Conservation (phyloP, 2,797 vertebrate species). For the Spinus pinus region DNA sequence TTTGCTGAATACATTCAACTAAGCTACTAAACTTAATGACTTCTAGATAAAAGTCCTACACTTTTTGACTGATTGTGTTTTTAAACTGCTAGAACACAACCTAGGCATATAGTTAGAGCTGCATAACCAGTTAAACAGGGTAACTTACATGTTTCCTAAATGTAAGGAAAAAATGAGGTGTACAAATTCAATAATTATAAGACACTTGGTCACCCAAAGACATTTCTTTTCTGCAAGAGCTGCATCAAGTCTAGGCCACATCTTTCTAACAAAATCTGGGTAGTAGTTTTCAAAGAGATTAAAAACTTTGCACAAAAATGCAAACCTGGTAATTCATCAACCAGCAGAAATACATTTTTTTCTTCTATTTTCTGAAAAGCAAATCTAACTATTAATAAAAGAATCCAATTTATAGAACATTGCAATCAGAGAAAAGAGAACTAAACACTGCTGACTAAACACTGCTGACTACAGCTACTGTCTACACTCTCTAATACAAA, state of each 20-base stretch:
- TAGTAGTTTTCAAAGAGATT: not conserved
- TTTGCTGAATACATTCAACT: not conserved
- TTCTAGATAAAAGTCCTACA: not conserved
- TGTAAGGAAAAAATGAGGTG: not conserved
- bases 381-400: not conserved
- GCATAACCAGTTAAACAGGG: not conserved
- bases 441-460: not conserved
- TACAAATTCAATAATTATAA: not conserved
- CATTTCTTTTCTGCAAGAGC: not conserved
- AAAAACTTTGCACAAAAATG: not conserved
- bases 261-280: not conserved
- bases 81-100: not conserved
- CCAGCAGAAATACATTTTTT: not conserved
- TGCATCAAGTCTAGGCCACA: not conserved
- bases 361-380: not conserved
- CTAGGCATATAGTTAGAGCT: not conserved
- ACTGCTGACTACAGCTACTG: not conserved
- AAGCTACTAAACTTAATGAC: not conserved
- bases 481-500: not conserved
- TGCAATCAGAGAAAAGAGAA: not conserved
- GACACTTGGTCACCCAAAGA: not conserved
- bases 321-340: slow-evolving; percentile 7
- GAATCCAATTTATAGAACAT: not conserved
- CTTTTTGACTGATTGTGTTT: not conserved
- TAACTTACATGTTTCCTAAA: not conserved